These are phyloP conservation scores for Panthera leo DNA, from an alignment of 2,113 vertebrate genomes.

Conservation along the genomic window DNA sequence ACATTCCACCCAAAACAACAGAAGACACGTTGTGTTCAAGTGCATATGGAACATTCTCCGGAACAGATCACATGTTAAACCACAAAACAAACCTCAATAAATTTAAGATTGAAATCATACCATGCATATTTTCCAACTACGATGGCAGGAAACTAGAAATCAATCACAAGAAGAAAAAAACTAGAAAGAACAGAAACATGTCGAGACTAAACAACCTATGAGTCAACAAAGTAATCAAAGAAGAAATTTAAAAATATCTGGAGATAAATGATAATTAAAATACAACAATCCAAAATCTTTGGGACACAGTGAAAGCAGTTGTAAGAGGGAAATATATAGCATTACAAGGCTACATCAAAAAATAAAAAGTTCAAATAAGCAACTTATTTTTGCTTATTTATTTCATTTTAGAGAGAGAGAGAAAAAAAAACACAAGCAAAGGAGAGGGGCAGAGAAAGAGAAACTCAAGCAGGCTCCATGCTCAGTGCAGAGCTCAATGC, in stretches of 20 bases:
- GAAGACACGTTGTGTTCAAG: background rate
- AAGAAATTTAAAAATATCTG: background rate
- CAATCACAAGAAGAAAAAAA: background rate
- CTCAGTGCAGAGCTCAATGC: too few relatives aligned
- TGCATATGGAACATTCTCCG: background rate
- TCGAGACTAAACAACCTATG: background rate
- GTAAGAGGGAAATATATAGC: background rate
- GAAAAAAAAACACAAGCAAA: too few relatives aligned
- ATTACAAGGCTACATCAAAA: background rate
- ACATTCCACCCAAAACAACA: background rate
- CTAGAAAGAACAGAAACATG: background rate
- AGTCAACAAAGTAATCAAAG: background rate
- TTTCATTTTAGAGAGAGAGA: too few relatives aligned
- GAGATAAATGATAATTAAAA: background rate
- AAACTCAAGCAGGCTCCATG: too few relatives aligned
- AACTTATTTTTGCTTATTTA: background rate
- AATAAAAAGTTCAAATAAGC: background rate
- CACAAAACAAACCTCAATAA: background rate
- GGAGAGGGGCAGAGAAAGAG: too few relatives aligned
- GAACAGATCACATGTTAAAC: background rate
- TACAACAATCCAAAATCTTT: background rate
- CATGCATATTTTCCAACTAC: background rate
- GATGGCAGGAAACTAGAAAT: background rate
- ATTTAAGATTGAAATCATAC: background rate
- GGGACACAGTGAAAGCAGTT: background rate